Conservation (phyloP, 2,113 vertebrate genomes). For the Mormoops blainvillei region DNA sequence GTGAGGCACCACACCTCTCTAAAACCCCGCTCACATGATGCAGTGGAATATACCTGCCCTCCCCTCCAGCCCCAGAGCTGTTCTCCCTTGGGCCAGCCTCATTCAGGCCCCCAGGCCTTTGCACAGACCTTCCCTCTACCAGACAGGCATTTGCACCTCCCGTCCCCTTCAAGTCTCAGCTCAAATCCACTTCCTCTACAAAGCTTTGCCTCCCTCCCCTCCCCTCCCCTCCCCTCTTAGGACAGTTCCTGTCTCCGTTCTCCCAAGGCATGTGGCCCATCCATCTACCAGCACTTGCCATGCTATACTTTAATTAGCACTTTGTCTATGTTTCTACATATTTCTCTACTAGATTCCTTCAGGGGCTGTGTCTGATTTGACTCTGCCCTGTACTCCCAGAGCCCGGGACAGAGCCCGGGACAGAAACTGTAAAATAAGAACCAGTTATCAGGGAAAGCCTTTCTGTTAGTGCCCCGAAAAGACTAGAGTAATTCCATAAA, state of each 20-base stretch:
- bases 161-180: not conserved
- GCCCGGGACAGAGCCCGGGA: not conserved
- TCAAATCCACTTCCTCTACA: not conserved
- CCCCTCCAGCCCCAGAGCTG: not conserved
- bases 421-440: not conserved
- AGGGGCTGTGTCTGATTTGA: not conserved
- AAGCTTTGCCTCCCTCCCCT: not conserved
- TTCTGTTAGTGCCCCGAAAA: not conserved
- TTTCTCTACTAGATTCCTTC: not conserved
- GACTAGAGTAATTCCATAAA: not conserved
- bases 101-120: not conserved
- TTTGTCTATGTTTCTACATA: not conserved
- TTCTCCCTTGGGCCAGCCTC: not conserved
- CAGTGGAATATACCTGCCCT: accelerated
- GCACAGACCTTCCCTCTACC: not conserved
- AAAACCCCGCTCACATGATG: not conserved
- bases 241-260: not conserved
- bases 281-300: not conserved
- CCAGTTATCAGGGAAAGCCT: not conserved
- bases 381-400: not conserved
- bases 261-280: not conserved
- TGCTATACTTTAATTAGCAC: not conserved
- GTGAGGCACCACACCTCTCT: not conserved
- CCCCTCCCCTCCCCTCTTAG: too few species aligned
- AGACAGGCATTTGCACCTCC: not conserved